Evolutionary conservation across 2,888 invertebrate species (phyloP), one percentile per base, ranked within the genome.

Genomic region (Spicauda simplicius): DNA sequence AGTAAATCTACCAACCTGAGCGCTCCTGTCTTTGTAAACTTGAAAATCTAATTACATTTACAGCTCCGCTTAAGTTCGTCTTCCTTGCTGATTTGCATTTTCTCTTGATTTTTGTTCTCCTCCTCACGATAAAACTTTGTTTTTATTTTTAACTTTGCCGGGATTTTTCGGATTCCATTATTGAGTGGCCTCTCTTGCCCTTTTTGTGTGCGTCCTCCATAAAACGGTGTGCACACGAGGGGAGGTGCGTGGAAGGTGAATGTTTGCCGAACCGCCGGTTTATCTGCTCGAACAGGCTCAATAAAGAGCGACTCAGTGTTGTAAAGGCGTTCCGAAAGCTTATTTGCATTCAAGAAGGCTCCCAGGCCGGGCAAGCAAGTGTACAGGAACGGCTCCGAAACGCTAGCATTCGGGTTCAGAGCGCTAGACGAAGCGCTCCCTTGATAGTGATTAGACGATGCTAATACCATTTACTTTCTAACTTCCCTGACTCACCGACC

Each of bases 21-120:
- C 85, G 85, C 85, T 86, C 89, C 87, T 89, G 91, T 91, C 91
- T 91, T 91, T 90, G 91, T 90, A 91, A 91, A 91, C 89, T 91
- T 86, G 88, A 88, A 91, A 91, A 92, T 91, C 90, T 93, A 91
- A 92, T 92, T 93, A 91, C 91, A 91, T 91, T 91, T 90, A 91
- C 91, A 90, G 86, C 85, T 85, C 84, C 83, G 88, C 85, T 88
- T 85, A 87, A 90, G 86, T 89, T 87, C 85, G 82, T 83, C 82
- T 86, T 85, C 87, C 83, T 84, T 79, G 81, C 83, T 82, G 82
- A 83, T 90, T 91, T 90, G 88, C 88, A 90, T 91, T 90, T 88
- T 77, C 75, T 72, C 82, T 80, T 86, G 88, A 88, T 88, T 88
- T 87, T 87, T 85, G 82, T 83, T 80, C 79, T 70, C 71, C 71